These are phyloP conservation scores for Stigmatopora nigra DNA, from an alignment of 2,113 vertebrate genomes.

Conservation along the genomic window DNA sequence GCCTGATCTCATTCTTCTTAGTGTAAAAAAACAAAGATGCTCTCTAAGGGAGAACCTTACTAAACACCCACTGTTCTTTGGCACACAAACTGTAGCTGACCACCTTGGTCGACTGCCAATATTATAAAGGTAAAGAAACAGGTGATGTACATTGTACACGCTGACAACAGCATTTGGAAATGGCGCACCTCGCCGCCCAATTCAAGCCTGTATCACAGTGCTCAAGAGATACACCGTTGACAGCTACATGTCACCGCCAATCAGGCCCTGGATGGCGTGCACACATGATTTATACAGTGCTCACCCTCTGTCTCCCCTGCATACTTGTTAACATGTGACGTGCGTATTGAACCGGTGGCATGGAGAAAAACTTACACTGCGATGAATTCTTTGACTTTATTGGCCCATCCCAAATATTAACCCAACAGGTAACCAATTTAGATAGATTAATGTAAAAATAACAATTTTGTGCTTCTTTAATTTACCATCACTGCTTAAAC, in stretches of 20 bases:
- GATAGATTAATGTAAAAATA: not conserved
- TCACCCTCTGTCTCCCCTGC: conserved; percentile 27
- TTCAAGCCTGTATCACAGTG: conserved; percentile 38
- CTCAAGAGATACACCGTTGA: conserved; percentile 56
- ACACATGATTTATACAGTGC: conserved; percentile 53
- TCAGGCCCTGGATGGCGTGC: conserved; percentile 49
- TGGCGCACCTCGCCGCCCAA: conserved; percentile 25
- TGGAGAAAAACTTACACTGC: conserved; percentile 5
- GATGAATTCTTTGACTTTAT: conserved; percentile 11
- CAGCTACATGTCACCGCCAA: conserved; percentile 55
- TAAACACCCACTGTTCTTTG: not conserved
- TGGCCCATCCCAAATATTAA: conserved; percentile 2
- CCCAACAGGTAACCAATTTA: not conserved
- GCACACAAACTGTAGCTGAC: conserved; percentile 1
- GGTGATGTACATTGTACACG: not conserved
- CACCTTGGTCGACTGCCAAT: not conserved
- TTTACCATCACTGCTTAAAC: not conserved
- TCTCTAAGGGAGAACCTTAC: conserved; percentile 16
- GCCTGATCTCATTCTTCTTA: conserved; percentile 16
- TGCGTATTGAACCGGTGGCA: conserved; percentile 33
- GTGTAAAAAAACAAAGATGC: not conserved
- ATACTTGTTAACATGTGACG: conserved; percentile 37
- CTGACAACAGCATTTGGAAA: conserved; percentile 1
- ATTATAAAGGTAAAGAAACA: conserved; percentile 5
- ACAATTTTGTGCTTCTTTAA: not conserved